Conservation (phyloP, 2,113 vertebrate genomes). For the Hippocampus zosterae region DNA sequence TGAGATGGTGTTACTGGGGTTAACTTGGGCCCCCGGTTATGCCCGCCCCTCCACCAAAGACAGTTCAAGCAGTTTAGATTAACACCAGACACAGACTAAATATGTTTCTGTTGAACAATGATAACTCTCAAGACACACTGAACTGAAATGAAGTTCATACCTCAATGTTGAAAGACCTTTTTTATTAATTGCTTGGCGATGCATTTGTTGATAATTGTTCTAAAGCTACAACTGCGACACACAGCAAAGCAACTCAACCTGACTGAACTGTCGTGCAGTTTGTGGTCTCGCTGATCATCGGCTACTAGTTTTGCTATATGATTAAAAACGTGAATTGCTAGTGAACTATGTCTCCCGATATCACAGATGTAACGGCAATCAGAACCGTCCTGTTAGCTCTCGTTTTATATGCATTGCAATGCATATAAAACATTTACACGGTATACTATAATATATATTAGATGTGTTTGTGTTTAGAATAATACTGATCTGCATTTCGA, state of each 20-base stretch:
- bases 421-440: no score
- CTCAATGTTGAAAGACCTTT: neutral
- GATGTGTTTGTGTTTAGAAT: no score
- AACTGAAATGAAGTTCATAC: neutral
- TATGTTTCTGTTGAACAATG: constrained; percentile 26
- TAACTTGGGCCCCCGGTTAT: constrained; percentile 40
- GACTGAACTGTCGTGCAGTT: neutral
- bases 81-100: constrained; percentile 48
- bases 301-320: neutral
- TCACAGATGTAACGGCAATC: no score
- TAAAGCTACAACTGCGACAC: neutral
- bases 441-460: no score
- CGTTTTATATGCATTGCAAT: no score
- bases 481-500: no score
- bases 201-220: neutral
- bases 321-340: neutral
- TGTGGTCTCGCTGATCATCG: neutral
- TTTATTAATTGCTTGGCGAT: neutral
- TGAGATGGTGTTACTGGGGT: constrained; percentile 18
- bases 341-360: neutral
- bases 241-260: neutral
- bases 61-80: constrained; percentile 31
- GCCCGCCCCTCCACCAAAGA: constrained; percentile 23
- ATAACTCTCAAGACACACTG: neutral
- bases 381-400: no score